Base-by-base conservation (phyloP, 2,797 vertebrate species). In the Rhinogobio ventralis region DNA sequence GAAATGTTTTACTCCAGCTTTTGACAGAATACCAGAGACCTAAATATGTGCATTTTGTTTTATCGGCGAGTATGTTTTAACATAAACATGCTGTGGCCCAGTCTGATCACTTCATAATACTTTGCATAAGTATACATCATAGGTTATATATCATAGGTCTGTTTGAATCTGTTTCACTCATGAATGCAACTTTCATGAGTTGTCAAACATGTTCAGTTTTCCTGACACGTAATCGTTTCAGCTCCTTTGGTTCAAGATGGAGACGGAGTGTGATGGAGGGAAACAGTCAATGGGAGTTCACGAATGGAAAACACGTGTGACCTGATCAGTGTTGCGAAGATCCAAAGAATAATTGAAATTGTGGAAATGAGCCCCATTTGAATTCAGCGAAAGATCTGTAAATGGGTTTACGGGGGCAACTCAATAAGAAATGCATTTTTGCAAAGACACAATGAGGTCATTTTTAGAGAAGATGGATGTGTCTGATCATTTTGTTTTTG, bases 381-480 rank as follows among this genome's bases (percentile, higher is more conserved):
- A 68, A 28, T 76, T 57, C 25, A 33, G 13, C 66, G 1, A 55
- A 69, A 55, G 73, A 25, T 69, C 62, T 78, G 66, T 46, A 69
- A 36, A 69, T 60, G 8, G 25, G 28, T 74, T 55, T 77, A 57
- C 5, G 7, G 5, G 39, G 53, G 39, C 51, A 79, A 23, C 20
- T 84, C 67, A 36, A 42, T 64, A 55, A 79, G 53, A 84, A 53
- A 78, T 49, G 53, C 42, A 72, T 79, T 62, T 71, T 60, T 46
- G 28, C 75, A 39, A 51, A 62, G 82, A 71, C 82, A 77, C n/a
- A 77, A 45, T 68, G 33, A 66, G 49, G 39, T 68, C 42, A 39
- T 79, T 49, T 83, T 72, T 25, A 25, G 17, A 84, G 53, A 49
- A 84, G 75, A 71, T 39, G 17, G 39, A 71, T 60, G 13, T 71